Evolutionary conservation across 2,113 vertebrate genomes (phyloP).

Genomic region (Phalacrocorax pelagicus): DNA sequence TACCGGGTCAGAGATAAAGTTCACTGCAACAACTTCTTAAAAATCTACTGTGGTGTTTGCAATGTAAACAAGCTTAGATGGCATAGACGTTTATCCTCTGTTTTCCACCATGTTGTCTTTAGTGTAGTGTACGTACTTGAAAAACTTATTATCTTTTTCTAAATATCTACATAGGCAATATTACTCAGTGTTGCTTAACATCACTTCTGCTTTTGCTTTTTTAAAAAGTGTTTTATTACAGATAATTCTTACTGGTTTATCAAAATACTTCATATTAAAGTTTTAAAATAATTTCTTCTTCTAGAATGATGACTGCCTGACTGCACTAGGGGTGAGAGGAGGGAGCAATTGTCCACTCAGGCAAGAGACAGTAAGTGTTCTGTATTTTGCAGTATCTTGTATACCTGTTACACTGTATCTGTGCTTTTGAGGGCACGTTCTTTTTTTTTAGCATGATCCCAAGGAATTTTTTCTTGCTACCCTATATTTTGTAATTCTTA

Average conservation of each 20-base stretch:
- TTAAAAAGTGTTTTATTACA: neutral
- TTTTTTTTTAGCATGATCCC: neutral
- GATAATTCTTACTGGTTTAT: neutral
- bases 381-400: neutral
- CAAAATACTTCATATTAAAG: neutral
- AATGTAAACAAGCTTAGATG: neutral
- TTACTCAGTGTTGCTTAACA: neutral
- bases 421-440: neutral
- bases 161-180: neutral
- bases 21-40: neutral
- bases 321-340: slow-evolving; percentile 49
- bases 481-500: neutral
- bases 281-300: slow-evolving; percentile 37
- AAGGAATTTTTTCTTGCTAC: neutral
- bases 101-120: neutral
- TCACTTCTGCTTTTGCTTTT: slow-evolving; percentile 24
- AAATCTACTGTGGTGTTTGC: neutral
- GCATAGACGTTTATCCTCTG: neutral
- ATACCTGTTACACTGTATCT: neutral
- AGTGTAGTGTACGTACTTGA: neutral
- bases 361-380: slow-evolving; percentile 78
- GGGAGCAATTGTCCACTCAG: slow-evolving; percentile 49
- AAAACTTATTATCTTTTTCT: neutral
- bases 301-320: slow-evolving; percentile 57
- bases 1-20: neutral